Conservation (phyloP, 2,888 invertebrate genomes). For the Aromia moschata region DNA sequence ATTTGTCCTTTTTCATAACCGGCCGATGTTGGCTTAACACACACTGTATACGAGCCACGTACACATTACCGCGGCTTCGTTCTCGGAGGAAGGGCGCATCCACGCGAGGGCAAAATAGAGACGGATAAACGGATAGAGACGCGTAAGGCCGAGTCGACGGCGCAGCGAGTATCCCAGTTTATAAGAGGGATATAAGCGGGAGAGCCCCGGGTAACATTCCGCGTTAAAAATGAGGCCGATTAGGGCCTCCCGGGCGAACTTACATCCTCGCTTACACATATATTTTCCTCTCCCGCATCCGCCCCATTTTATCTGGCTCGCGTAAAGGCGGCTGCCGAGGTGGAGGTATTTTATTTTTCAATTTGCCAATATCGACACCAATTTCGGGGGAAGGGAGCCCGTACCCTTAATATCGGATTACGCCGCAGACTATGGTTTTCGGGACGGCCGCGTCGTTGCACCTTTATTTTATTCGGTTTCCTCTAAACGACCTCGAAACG, state of each 20-base stretch:
- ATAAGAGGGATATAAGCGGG: slow-evolving; percentile 49
- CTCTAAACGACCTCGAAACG: too few species aligned
- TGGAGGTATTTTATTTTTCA: slow-evolving; percentile 44
- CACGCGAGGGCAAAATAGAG: slow-evolving; percentile 4
- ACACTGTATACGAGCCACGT: too few species aligned
- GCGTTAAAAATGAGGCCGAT: slow-evolving; percentile 56
- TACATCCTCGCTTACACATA: slow-evolving; percentile 48
- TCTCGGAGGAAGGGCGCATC: neutral
- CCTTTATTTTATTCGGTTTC: neutral
- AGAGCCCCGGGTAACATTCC: slow-evolving; percentile 37
- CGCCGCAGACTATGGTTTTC: neutral
- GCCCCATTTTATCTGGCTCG: slow-evolving; percentile 36
- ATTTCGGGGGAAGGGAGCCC: slow-evolving; percentile 30
- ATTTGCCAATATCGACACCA: slow-evolving; percentile 45
- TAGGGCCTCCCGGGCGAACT: slow-evolving; percentile 52
- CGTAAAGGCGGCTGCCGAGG: slow-evolving; percentile 29
- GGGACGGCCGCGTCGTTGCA: neutral
- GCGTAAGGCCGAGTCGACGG: slow-evolving; percentile 6
- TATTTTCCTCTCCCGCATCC: slow-evolving; percentile 44
- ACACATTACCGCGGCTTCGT: too few species aligned
- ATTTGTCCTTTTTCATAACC: too few species aligned
- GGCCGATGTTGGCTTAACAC: too few species aligned
- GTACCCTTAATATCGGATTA: slow-evolving; percentile 33
- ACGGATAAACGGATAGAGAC: slow-evolving; percentile 9
- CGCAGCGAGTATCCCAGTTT: slow-evolving; percentile 42